Evolutionary conservation across 2,888 invertebrate species (phyloP), one percentile per base, ranked within the genome.

Genomic region (Nebria salina): DNA sequence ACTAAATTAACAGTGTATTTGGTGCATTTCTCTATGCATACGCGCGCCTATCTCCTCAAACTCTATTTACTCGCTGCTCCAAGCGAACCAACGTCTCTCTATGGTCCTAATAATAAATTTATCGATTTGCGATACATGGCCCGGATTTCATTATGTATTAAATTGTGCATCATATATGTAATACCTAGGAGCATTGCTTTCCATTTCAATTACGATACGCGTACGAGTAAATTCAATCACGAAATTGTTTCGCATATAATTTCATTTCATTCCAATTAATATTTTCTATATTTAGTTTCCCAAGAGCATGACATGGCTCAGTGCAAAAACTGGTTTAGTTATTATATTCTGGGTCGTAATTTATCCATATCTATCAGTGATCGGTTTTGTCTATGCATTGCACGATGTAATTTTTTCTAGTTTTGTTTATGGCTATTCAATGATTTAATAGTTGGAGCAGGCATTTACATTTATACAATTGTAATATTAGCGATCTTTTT

Each of bases 1-100:
- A 68, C 26, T 70, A 70, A 70, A 70, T 70, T 70, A 70, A 25
- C 70, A 11, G n/a, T 25, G 9, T 70, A 70, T 34, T 70, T 34
- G 26, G 70, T 20, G 20, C 13, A 54, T 54, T 54, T 54, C 54
- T 54, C 54, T 54, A 54, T 54, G 8, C 54, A 5, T 54, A 54
- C 54, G 54, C 54, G 54, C 13, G 8, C 54, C 54, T 13, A 54
- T 13, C 54, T 54, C 54, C 54, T 54, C 54, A 54, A 11, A 11
- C 54, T 54, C 13, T 54, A 54, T 54, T 54, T 54, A 54, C 13
- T 54, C 54, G 54, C 2, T 13, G 54, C 7, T 54, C 54, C 13
- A 54, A 54, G 2, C 13, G 8, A 54, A 54, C 54, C 54, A 54
- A 0, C 1, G 54, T 7, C 4, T 34, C 54, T 54, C 54, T 54